Evolutionary conservation across 2,888 invertebrate species (phyloP), one percentile per base, ranked within the genome.

Genomic region (Acanthopleura granulata): DNA sequence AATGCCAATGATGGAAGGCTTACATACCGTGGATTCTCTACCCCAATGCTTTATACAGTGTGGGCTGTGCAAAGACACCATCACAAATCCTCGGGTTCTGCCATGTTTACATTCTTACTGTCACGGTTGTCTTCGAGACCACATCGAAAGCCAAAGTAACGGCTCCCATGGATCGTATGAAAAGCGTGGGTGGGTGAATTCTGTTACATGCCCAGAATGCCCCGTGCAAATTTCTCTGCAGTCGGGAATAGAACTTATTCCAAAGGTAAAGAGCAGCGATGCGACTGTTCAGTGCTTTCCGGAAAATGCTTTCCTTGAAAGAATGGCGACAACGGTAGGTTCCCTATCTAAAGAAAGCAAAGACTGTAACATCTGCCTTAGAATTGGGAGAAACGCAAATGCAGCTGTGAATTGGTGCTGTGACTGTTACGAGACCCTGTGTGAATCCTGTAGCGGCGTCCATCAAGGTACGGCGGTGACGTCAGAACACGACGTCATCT

Each of bases 391-490:
- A 27, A 3, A 6, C 29, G 66, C 18, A 22, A 25, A 76, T 0
- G 29, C 74, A 0, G 86, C 86, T 0, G 76, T 77, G 16, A 77
- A 82, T 73, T 86, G 85, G 85, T 86, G 87, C 76, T 81, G 81
- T 77, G 85, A 87, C 66, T 87, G 87, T 61, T 80, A 79, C 71
- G 85, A 87, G 40, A 83, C 85, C 9, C 40, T 85, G 16, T 87
- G 87, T 75, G 82, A 82, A 15, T 61, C 77, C 0, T 87, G 87
- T 74, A 76, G 78, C 12, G 81, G 83, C 74, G 83, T 84, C 4
- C 87, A 87, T 76, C 74, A 83, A 4, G 83, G 83, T 73, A 84
- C 82, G 0, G 81, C 80, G 50, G 78, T 81, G 16, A 85, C 85
- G 15, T 76, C 83, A 49, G 77, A 80, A 30, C 87, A 87, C 72